phyloP scores from a whole-genome alignment of 2,113 vertebrate genomes.

The Actenoides lindsayi region DNA sequence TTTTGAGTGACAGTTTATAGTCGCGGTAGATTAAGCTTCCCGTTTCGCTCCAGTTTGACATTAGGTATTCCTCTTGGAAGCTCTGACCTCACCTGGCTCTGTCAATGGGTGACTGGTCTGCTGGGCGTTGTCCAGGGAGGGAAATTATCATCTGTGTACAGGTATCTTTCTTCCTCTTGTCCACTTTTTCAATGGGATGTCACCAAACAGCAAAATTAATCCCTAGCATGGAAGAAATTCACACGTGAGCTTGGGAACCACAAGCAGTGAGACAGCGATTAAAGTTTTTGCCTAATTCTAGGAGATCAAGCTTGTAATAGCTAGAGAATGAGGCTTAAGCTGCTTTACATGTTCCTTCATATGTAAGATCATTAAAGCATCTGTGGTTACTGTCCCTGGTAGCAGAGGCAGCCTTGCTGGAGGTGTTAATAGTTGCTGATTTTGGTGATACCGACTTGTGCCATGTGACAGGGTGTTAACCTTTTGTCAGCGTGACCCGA shows the following conservation, averaged over 20 bases:
- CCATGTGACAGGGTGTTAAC: neutral
- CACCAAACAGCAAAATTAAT: neutral
- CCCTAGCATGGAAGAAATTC: neutral
- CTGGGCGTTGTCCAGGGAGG: neutral
- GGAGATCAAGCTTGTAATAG: conserved; percentile 38
- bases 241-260: neutral
- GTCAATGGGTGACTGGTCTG: neutral
- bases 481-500: neutral
- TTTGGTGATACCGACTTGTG: neutral
- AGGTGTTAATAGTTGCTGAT: neutral
- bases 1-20: neutral
- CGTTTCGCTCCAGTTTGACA: neutral
- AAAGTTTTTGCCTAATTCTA: conserved; percentile 28
- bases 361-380: neutral
- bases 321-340: conserved; percentile 13
- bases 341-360: conserved; percentile 17
- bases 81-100: neutral
- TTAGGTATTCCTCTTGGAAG: neutral
- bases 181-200: neutral
- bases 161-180: neutral
- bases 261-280: neutral
- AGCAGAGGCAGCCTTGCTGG: neutral
- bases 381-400: neutral
- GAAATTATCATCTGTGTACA: neutral
- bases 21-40: neutral